A percentile compares a stretch with the other conserved stretches of the same genome.
These are phyloP conservation scores for Bombus fervidus DNA, from an alignment of 1,140 invertebrate species.

Conservation along the genomic window DNA sequence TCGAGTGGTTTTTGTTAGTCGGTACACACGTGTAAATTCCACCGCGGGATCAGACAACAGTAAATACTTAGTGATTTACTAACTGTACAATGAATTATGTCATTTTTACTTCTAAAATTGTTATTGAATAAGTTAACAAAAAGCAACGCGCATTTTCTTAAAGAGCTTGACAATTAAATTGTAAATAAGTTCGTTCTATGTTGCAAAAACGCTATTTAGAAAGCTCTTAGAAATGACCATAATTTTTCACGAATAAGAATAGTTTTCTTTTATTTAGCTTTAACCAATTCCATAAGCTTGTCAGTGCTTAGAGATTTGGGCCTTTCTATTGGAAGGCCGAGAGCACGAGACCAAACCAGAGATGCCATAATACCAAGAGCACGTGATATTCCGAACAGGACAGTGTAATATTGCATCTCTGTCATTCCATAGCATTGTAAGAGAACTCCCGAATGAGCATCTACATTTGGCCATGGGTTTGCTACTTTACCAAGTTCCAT, in stretches of 20 bases:
- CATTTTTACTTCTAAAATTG: constrained; percentile 34
- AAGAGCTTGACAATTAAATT: constrained; percentile 47
- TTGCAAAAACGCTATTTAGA: constrained; percentile 29
- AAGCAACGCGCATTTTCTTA: constrained; percentile 41
- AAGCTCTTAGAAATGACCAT: constrained; percentile 28
- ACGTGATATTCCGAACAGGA: constrained; percentile 97
- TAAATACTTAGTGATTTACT: not conserved
- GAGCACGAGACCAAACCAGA: constrained; percentile 96
- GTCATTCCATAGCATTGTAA: constrained; percentile 97
- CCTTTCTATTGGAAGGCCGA: constrained; percentile 97
- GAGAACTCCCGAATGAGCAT: constrained; percentile 97
- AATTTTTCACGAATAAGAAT: constrained; percentile 32
- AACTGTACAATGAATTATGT: constrained; percentile 12
- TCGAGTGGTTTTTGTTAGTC: no score
- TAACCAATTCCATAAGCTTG: constrained; percentile 88
- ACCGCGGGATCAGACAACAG: not conserved
- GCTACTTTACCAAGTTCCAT: constrained; percentile 97
- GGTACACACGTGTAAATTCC: no score
- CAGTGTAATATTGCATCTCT: constrained; percentile 99
- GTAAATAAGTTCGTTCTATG: constrained; percentile 41
- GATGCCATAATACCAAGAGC: constrained; percentile 95
- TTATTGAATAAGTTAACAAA: constrained; percentile 38
- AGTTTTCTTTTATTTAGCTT: constrained; percentile 68
- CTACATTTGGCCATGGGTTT: constrained; percentile 99
- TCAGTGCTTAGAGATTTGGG: constrained; percentile 97